Conservation (phyloP, 2,797 vertebrate genomes). For the Aselliscus stoliczkanus region DNA sequence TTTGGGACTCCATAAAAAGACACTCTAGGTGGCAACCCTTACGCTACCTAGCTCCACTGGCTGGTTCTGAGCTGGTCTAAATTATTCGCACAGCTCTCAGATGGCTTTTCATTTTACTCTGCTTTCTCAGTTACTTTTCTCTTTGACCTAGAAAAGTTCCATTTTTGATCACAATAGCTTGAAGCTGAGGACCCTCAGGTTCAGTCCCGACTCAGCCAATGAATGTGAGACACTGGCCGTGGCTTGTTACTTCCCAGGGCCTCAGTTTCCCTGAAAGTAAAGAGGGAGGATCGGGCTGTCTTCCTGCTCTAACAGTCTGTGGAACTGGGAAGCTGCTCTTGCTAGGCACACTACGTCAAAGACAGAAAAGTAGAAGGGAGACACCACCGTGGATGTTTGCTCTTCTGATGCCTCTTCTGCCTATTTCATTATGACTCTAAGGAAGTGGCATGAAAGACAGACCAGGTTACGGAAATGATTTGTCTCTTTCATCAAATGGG, state of each 20-base stretch:
- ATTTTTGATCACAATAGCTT: neutral
- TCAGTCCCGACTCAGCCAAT: neutral
- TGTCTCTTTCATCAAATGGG: neutral
- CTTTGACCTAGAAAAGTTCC: neutral
- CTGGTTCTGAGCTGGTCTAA: neutral
- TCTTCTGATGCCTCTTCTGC: neutral
- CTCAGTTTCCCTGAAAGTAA: neutral
- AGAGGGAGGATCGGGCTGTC: fast-evolving
- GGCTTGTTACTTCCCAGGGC: neutral
- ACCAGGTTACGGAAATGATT: neutral
- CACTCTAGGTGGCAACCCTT: neutral
- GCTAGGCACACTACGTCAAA: neutral
- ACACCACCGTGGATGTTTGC: neutral
- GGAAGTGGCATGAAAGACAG: neutral
- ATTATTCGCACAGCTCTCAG: neutral
- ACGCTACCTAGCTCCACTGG: fast-evolving
- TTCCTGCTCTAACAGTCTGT: neutral
- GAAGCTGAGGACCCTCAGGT: neutral
- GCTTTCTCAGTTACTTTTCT: neutral
- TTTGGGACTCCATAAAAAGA: neutral
- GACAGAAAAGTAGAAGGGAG: neutral
- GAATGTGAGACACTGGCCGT: neutral
- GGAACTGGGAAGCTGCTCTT: neutral
- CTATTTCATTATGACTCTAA: conserved; percentile 24
- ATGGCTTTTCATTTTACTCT: neutral